Percentiles rank a stretch among this genome's conserved stretches.
Conservation (phyloP, 2,113 vertebrate genomes). For the Egretta garzetta region DNA sequence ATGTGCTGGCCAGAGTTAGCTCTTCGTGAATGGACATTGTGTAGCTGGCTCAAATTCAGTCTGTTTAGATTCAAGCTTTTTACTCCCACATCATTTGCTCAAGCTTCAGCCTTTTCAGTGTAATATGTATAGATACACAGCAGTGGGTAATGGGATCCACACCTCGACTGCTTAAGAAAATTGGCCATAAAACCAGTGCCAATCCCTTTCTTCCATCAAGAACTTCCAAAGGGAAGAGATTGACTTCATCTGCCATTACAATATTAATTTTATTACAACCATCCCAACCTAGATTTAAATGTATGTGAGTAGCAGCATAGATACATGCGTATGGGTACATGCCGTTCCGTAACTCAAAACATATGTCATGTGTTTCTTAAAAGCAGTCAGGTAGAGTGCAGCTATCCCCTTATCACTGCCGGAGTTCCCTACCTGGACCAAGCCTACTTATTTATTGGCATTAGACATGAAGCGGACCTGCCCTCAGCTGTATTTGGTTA, state of each 20-base stretch:
- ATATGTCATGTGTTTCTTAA: background rate
- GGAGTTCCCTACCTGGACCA: slow-evolving; percentile 5
- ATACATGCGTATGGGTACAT: background rate
- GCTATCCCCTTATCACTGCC: background rate
- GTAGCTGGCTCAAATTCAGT: background rate
- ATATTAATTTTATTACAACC: background rate
- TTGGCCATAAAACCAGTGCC: background rate
- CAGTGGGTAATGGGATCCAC: background rate
- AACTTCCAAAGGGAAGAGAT: background rate
- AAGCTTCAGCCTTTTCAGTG: background rate
- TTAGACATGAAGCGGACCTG: background rate
- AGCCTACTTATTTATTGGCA: slow-evolving; percentile 23
- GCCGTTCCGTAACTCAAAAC: slow-evolving; percentile 6
- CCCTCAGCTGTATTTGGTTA: slow-evolving; percentile 46
- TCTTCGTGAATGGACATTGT: background rate
- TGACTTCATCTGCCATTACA: background rate
- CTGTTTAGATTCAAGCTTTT: background rate
- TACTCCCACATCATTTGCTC: background rate
- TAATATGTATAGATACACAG: background rate
- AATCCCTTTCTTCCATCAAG: background rate
- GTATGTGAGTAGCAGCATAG: background rate
- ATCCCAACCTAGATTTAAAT: background rate
- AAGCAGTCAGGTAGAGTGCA: slow-evolving; percentile 18
- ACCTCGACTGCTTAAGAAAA: background rate
- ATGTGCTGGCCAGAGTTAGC: background rate